Conservation (phyloP, 2,113 vertebrate genomes). For the Ivindomyrus marchei region DNA sequence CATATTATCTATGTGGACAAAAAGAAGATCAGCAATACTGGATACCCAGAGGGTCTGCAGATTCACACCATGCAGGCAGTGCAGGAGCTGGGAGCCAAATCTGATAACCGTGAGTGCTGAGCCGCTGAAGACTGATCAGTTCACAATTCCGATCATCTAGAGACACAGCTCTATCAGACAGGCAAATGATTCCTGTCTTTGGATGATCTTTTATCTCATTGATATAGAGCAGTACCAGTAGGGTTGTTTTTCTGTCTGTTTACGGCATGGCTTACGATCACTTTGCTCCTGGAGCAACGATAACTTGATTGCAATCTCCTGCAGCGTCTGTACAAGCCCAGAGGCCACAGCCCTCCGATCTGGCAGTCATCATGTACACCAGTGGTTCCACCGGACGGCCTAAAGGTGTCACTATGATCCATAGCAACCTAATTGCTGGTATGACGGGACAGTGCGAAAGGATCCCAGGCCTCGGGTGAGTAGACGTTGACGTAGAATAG, state of each 20-base stretch:
- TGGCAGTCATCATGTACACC: slow-evolving; percentile 95
- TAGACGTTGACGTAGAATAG: not conserved
- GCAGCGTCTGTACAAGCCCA: slow-evolving; percentile 60
- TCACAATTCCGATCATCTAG: not conserved
- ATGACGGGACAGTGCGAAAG: slow-evolving; percentile 95
- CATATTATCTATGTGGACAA: slow-evolving; percentile 86
- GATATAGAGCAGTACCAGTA: not conserved
- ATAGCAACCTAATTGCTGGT: slow-evolving; percentile 88
- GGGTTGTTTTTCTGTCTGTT: not conserved
- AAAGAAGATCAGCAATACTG: slow-evolving; percentile 66
- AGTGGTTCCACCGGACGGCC: slow-evolving; percentile 91
- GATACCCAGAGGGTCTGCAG: slow-evolving; percentile 73
- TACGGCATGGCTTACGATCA: not conserved
- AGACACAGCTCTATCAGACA: not conserved
- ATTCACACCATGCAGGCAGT: slow-evolving; percentile 81
- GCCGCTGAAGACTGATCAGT: not conserved
- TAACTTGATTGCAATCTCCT: slow-evolving; percentile 22
- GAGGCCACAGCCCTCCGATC: slow-evolving; percentile 72
- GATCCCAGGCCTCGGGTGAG: slow-evolving; percentile 88
- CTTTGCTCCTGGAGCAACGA: not conserved
- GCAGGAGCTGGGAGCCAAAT: slow-evolving; percentile 75
- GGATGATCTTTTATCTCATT: not conserved
- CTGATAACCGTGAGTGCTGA: slow-evolving; percentile 75
- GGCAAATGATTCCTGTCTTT: not conserved
- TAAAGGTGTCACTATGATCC: slow-evolving; percentile 93